Conservation (phyloP, 2,888 invertebrate species). For the Meganola albula region DNA sequence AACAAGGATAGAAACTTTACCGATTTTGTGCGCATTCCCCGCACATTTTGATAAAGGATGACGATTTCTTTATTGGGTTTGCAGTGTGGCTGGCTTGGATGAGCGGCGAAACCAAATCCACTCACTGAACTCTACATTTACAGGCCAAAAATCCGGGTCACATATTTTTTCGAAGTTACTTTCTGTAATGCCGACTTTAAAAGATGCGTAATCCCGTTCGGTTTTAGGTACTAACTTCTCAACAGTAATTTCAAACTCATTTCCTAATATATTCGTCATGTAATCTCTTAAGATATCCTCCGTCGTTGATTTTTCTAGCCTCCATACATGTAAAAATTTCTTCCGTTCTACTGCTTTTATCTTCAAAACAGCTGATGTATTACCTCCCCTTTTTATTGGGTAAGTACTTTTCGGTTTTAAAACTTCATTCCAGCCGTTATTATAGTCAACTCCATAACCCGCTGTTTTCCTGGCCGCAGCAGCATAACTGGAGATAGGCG, state of each 20-base stretch:
- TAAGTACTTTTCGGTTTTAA: too few species aligned
- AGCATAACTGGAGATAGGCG: too few species aligned
- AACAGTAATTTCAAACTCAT: background rate
- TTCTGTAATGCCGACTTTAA: slow-evolving; percentile 5
- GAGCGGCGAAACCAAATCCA: slow-evolving; percentile 5
- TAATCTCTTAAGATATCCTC: too few species aligned
- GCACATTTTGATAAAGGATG: slow-evolving; percentile 12
- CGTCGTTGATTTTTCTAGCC: too few species aligned
- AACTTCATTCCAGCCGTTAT: too few species aligned
- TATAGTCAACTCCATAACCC: too few species aligned
- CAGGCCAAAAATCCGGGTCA: slow-evolving; percentile 5
- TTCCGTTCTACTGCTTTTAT: too few species aligned
- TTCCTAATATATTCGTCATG: too few species aligned
- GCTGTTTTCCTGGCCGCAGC: too few species aligned
- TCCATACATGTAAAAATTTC: too few species aligned
- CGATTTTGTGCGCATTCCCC: slow-evolving; percentile 9
- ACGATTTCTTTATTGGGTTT: slow-evolving; percentile 4
- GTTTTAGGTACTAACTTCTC: slow-evolving; percentile 5
- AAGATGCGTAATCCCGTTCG: slow-evolving; percentile 3
- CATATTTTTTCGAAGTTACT: slow-evolving; percentile 1
- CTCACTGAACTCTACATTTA: slow-evolving; percentile 2
- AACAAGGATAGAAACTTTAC: slow-evolving; percentile 7
- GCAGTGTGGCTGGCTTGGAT: background rate
- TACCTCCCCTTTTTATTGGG: too few species aligned
- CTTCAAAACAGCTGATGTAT: too few species aligned